Percentiles rank a stretch among this genome's conserved stretches.
These are phyloP conservation scores for Phania funesta DNA, from an alignment of 2,888 invertebrate species.

Conservation along the genomic window DNA sequence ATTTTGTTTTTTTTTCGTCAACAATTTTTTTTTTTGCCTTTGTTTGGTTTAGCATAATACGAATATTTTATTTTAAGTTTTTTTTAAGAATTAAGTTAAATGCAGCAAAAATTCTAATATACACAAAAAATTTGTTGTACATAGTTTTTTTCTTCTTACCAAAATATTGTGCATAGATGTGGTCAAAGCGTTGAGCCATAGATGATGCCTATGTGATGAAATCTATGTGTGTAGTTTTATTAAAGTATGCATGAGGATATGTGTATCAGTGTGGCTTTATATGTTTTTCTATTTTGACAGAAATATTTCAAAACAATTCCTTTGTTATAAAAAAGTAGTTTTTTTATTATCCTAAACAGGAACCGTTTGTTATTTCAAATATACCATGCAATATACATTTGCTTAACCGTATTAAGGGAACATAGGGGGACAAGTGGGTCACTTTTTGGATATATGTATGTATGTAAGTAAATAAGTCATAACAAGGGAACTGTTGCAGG, in stretches of 20 bases:
- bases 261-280: background rate
- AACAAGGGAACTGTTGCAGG: no score
- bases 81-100: conserved; percentile 38
- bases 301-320: conserved; percentile 64
- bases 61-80: conserved; percentile 36
- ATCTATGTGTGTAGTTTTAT: conserved; percentile 32
- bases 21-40: background rate
- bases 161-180: conserved; percentile 63
- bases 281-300: conserved; percentile 1
- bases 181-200: conserved; percentile 61
- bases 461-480: no score
- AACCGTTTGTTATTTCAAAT: conserved; percentile 58
- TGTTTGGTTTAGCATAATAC: conserved; percentile 1
- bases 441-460: no score
- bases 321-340: conserved; percentile 58
- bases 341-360: conserved; percentile 58
- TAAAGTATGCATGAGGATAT: no score
- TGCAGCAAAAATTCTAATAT: no score
- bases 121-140: conserved; percentile 22
- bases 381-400: no score
- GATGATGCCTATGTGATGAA: conserved; percentile 62
- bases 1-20: conserved; percentile 29
- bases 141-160: conserved; percentile 45
- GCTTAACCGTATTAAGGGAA: no score
- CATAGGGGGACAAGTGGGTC: no score